Percentiles rank a stretch among this genome's conserved stretches.
Conservation (phyloP, 2,797 vertebrate species). For the Falco naumanni region DNA sequence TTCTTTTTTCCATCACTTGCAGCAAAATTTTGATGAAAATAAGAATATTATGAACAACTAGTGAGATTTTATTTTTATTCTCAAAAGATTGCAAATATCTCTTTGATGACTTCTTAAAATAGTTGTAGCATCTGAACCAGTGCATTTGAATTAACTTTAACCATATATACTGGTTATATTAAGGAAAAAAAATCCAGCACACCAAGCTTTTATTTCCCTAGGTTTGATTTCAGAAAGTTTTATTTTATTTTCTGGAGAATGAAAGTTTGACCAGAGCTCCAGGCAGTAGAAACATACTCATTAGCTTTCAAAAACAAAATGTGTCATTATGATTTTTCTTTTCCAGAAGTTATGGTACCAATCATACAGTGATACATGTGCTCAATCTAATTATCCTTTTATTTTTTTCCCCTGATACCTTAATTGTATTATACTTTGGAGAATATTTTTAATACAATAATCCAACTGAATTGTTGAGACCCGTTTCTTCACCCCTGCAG, state of each 20-base stretch:
- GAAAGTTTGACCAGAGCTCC: not conserved
- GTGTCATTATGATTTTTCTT: not conserved
- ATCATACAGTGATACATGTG: not conserved
- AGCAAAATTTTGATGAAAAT: slow-evolving; percentile 14
- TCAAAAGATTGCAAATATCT: not conserved
- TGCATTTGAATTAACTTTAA: not conserved
- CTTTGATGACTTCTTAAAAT: not conserved
- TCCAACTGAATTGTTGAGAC: not conserved
- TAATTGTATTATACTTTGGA: not conserved
- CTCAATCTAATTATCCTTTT: not conserved
- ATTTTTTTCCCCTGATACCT: not conserved
- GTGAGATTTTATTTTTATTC: not conserved
- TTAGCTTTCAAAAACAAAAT: not conserved
- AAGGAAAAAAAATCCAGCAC: not conserved
- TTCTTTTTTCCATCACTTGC: not conserved
- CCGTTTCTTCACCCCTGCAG: not conserved
- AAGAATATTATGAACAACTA: not conserved
- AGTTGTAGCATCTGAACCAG: not conserved
- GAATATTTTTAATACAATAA: not conserved
- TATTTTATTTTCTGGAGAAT: not conserved
- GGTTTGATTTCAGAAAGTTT: not conserved
- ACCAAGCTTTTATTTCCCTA: not conserved
- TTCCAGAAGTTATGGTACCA: not conserved
- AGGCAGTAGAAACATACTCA: not conserved
- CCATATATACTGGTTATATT: not conserved